phyloP scores from a whole-genome alignment of 2,113 vertebrate genomes.

The Lampris incognitus region DNA sequence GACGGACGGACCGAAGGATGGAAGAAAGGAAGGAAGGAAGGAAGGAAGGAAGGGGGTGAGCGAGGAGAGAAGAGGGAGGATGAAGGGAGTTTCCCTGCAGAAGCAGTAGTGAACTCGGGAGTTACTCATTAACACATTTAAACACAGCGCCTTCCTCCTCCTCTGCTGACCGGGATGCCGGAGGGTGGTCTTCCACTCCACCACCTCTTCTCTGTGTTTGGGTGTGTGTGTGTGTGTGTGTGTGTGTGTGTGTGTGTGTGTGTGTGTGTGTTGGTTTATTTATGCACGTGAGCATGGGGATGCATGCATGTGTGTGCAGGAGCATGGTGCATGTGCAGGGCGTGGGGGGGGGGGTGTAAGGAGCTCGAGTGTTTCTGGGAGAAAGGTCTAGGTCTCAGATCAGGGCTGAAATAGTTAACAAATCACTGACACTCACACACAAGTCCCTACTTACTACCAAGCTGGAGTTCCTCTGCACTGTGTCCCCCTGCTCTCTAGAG shows the following conservation, averaged over 20 bases:
- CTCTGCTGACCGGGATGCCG: constrained; percentile 67
- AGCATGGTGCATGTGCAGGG: neutral
- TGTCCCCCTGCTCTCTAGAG: constrained; percentile 6
- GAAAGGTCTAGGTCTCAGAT: constrained; percentile 77
- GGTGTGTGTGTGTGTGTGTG: constrained; percentile 24
- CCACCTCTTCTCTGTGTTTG: constrained; percentile 45
- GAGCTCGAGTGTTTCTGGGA: constrained; percentile 42
- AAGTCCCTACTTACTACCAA: constrained; percentile 3
- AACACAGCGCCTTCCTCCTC: constrained; percentile 60
- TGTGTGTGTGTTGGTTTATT: neutral
- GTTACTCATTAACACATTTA: constrained; percentile 77
- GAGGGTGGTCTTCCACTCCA: constrained; percentile 78
- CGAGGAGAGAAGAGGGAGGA: constrained; percentile 21
- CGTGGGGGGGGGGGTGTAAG: constrained; percentile 25
- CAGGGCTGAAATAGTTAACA: constrained; percentile 79
- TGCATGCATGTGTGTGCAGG: neutral
- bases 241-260: constrained; percentile 12
- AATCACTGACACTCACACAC: constrained; percentile 58
- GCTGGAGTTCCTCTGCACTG: constrained; percentile 14
- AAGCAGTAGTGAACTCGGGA: constrained; percentile 57
- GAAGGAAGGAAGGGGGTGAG: constrained; percentile 1
- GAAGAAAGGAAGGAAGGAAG: constrained; percentile 1
- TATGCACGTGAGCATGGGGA: too few species aligned
- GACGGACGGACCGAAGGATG: constrained; percentile 3
- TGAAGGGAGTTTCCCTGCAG: constrained; percentile 36